Percentiles rank a stretch among this genome's conserved stretches.
These are phyloP conservation scores for Ciconia boyciana DNA, from an alignment of 2,113 vertebrate genomes.

Conservation along the genomic window DNA sequence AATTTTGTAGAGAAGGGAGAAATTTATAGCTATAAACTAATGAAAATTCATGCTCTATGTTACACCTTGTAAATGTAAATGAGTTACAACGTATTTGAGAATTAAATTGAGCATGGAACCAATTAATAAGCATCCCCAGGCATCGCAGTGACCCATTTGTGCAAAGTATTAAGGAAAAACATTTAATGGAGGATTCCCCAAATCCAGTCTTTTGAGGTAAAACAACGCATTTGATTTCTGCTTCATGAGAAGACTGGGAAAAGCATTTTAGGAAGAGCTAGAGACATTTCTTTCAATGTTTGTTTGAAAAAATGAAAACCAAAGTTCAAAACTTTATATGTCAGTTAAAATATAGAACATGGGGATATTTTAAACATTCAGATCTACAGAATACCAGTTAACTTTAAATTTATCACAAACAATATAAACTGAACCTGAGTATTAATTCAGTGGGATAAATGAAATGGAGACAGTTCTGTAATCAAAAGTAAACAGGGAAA, in stretches of 20 bases:
- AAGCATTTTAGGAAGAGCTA: not conserved
- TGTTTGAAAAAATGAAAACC: not conserved
- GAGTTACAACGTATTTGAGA: not conserved
- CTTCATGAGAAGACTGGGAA: not conserved
- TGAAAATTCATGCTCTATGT: not conserved
- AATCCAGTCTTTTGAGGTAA: not conserved
- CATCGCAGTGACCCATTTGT: not conserved
- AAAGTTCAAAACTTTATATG: not conserved
- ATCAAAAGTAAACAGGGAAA: not conserved
- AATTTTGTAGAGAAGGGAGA: not conserved
- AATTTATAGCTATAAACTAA: not conserved
- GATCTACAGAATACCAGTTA: too few relatives aligned
- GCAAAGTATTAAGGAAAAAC: not conserved
- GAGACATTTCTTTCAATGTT: not conserved
- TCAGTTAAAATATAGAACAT: not conserved
- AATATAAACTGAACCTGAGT: not conserved
- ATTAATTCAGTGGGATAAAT: not conserved
- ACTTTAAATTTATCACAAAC: not conserved
- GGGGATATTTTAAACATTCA: not conserved
- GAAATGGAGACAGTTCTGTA: not conserved
- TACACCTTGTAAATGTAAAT: not conserved
- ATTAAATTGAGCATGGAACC: not conserved
- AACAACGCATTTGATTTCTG: not conserved
- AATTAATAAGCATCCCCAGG: not conserved
- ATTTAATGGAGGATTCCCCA: not conserved